These are phyloP conservation scores for Potamarius usumacintae DNA, from an alignment of 2,113 vertebrate species.

Conservation along the genomic window DNA sequence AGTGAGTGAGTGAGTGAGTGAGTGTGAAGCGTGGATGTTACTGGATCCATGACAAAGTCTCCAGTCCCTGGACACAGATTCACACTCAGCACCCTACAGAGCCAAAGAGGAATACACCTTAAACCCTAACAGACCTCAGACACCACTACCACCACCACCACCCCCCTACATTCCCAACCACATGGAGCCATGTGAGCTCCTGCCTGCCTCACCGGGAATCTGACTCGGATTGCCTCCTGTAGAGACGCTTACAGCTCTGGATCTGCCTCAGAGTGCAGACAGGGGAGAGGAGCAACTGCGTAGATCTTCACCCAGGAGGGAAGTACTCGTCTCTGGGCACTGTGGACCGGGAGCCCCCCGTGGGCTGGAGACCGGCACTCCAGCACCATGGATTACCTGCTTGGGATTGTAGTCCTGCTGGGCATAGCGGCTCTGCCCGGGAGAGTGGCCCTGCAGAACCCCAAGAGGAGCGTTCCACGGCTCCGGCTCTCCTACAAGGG, in stretches of 20 bases:
- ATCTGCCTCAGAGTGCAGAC: slow-evolving; percentile 24
- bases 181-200: slow-evolving; percentile 75
- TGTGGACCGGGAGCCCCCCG: slow-evolving; percentile 67
- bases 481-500: slow-evolving; percentile 95
- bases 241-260: slow-evolving; percentile 58
- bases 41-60: slow-evolving; percentile 48
- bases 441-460: slow-evolving; percentile 78
- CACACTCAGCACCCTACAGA: slow-evolving; percentile 29
- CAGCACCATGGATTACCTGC: slow-evolving; percentile 90
- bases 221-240: slow-evolving; percentile 56
- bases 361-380: slow-evolving; percentile 74
- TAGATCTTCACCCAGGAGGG: slow-evolving; percentile 51
- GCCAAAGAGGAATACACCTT: slow-evolving; percentile 54
- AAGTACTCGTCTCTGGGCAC: slow-evolving; percentile 62
- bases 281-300: slow-evolving; percentile 54
- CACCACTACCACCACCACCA: background rate
- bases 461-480: slow-evolving; percentile 90
- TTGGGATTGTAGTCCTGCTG: slow-evolving; percentile 86
- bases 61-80: slow-evolving; percentile 54
- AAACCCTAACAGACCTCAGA: slow-evolving; percentile 35
- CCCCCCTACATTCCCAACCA: slow-evolving; percentile 64
- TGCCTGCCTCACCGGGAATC: slow-evolving; percentile 62
- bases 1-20: slow-evolving; percentile 59
- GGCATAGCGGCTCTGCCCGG: slow-evolving; percentile 82
- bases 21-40: slow-evolving; percentile 53